These are phyloP conservation scores for Antigone vipio DNA, from an alignment of 2,113 vertebrate species.

Conservation along the genomic window DNA sequence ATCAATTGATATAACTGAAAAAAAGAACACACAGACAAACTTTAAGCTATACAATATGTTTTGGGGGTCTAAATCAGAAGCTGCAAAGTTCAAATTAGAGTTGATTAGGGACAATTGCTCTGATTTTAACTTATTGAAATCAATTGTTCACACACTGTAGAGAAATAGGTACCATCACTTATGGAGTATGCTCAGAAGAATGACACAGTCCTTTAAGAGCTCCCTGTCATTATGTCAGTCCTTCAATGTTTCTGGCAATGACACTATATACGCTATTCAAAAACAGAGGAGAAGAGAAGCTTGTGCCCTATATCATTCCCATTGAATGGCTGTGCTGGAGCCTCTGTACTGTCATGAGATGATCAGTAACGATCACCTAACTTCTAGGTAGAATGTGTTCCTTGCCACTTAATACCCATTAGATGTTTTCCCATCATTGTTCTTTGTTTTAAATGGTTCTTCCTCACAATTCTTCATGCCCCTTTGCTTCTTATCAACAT, in stretches of 20 bases:
- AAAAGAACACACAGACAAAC: background rate
- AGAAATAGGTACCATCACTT: background rate
- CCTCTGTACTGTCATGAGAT: background rate
- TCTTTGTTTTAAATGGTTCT: background rate
- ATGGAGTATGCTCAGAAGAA: background rate
- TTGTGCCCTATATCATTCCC: background rate
- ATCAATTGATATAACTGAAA: background rate
- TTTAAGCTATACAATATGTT: background rate
- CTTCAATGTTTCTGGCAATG: background rate
- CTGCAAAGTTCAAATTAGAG: background rate
- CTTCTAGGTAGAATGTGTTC: background rate
- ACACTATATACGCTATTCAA: background rate
- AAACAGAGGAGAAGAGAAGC: background rate
- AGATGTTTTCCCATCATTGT: background rate
- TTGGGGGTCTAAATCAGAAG: background rate
- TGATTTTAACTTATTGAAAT: background rate
- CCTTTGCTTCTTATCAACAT: background rate
- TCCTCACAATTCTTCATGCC: background rate
- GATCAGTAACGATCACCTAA: background rate
- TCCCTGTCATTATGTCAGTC: background rate
- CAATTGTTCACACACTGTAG: background rate
- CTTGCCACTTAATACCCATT: background rate
- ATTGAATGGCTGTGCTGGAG: background rate
- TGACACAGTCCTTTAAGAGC: background rate
- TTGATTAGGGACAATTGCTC: background rate